These are phyloP conservation scores for Nothobranchius furzeri DNA, from an alignment of 2,113 vertebrate genomes.

Conservation along the genomic window DNA sequence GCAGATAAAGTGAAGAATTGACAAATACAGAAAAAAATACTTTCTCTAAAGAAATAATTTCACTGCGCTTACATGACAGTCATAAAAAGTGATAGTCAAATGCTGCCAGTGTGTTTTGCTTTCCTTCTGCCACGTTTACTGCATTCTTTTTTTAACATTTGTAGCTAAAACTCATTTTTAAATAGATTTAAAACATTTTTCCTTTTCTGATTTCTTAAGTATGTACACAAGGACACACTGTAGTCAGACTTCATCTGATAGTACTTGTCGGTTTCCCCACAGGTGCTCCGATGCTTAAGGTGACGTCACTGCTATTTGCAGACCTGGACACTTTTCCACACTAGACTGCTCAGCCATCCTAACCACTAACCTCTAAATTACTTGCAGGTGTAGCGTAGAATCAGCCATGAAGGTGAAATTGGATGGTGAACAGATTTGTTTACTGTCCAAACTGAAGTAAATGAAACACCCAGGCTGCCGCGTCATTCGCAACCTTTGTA, in stretches of 20 bases:
- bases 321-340: constrained; percentile 17
- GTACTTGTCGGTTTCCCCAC: constrained; percentile 32
- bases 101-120: too few species aligned
- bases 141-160: too few species aligned
- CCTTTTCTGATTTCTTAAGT: too few species aligned
- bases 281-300: constrained; percentile 33
- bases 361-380: background rate
- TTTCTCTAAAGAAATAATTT: too few species aligned
- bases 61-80: too few species aligned
- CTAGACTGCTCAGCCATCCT: constrained; percentile 16
- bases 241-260: background rate
- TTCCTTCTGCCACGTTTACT: too few species aligned
- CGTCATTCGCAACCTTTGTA: constrained; percentile 67
- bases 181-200: too few species aligned
- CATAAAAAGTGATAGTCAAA: too few species aligned
- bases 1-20: too few species aligned
- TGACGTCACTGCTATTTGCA: constrained; percentile 42
- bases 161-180: too few species aligned
- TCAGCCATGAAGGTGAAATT: constrained; percentile 24
- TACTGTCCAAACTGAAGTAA: constrained; percentile 48
- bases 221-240: too few species aligned
- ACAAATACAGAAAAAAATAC: too few species aligned
- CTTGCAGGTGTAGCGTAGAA: constrained; percentile 15
- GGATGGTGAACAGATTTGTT: constrained; percentile 54
- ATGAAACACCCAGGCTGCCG: constrained; percentile 67